Evolutionary conservation across 2,888 invertebrate genomes (phyloP).

Genomic region (Epicampocera succincta): DNA sequence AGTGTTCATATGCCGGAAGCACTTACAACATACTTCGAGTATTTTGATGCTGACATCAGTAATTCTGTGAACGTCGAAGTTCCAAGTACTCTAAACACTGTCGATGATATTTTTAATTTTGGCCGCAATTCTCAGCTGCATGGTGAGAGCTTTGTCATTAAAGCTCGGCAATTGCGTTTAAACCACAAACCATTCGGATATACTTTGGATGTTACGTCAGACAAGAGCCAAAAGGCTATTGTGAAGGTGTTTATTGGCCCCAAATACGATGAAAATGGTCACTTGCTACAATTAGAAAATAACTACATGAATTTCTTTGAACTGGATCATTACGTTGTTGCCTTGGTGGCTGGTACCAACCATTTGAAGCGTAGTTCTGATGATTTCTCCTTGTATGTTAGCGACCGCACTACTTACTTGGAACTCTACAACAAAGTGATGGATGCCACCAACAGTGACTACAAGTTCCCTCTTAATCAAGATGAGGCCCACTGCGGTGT

Average conservation of each 20-base stretch:
- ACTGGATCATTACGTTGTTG: slow-evolving; percentile 85
- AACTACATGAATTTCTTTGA: slow-evolving; percentile 87
- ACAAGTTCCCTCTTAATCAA: slow-evolving; percentile 82
- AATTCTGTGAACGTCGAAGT: slow-evolving; percentile 81
- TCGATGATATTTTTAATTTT: slow-evolving; percentile 73
- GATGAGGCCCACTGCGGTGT: slow-evolving; percentile 83
- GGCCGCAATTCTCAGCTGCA: slow-evolving; percentile 78
- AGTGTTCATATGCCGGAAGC: slow-evolving; percentile 85
- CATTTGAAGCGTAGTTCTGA: slow-evolving; percentile 84
- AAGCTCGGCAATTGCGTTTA: slow-evolving; percentile 85
- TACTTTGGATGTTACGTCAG: slow-evolving; percentile 83
- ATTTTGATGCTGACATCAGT: slow-evolving; percentile 85
- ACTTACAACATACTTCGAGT: slow-evolving; percentile 87
- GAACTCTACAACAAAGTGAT: slow-evolving; percentile 82
- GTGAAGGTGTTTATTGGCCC: slow-evolving; percentile 88
- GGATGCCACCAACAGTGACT: slow-evolving; percentile 82
- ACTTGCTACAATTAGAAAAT: slow-evolving; percentile 83
- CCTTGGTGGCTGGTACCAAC: slow-evolving; percentile 83
- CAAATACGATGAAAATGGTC: slow-evolving; percentile 84
- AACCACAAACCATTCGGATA: slow-evolving; percentile 86
- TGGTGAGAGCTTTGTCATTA: slow-evolving; percentile 82
- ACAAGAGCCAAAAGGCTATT: slow-evolving; percentile 84
- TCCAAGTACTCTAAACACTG: slow-evolving; percentile 79
- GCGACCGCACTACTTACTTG: slow-evolving; percentile 83
- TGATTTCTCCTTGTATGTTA: slow-evolving; percentile 86